These are phyloP conservation scores for Acanthosepion pharaonis DNA, from an alignment of 2,888 invertebrate genomes.

Conservation along the genomic window DNA sequence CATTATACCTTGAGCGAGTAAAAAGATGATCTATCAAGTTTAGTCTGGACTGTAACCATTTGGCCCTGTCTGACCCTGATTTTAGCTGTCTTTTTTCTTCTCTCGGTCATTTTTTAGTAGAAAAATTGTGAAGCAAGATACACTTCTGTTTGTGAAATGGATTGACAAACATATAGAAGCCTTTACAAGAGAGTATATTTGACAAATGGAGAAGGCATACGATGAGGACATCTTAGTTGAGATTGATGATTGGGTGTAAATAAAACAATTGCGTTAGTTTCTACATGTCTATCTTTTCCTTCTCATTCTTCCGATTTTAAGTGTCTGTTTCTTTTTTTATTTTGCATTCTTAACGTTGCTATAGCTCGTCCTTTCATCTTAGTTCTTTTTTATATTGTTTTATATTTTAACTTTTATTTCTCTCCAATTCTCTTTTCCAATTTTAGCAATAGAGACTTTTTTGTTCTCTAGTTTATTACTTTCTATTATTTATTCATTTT, in stretches of 20 bases:
- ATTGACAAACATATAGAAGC: too few relatives aligned
- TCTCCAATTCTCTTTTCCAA: too few relatives aligned
- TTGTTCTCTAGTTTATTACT: too few relatives aligned
- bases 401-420: neutral
- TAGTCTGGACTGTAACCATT: neutral
- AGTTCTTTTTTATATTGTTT: neutral
- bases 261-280: neutral
- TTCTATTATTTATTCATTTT: too few relatives aligned
- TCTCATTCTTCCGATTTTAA: neutral
- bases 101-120: neutral
- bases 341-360: too few relatives aligned
- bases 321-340: too few relatives aligned
- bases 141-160: neutral
- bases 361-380: neutral
- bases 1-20: too few relatives aligned
- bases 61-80: neutral
- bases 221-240: neutral
- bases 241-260: neutral
- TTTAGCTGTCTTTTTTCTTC: neutral
- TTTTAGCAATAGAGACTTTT: too few relatives aligned
- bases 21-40: neutral
- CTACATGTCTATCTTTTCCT: neutral
- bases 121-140: neutral
- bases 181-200: neutral
- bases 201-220: neutral